Base-by-base conservation (phyloP, 2,888 invertebrate species). In the Sialis fuliginosa region DNA sequence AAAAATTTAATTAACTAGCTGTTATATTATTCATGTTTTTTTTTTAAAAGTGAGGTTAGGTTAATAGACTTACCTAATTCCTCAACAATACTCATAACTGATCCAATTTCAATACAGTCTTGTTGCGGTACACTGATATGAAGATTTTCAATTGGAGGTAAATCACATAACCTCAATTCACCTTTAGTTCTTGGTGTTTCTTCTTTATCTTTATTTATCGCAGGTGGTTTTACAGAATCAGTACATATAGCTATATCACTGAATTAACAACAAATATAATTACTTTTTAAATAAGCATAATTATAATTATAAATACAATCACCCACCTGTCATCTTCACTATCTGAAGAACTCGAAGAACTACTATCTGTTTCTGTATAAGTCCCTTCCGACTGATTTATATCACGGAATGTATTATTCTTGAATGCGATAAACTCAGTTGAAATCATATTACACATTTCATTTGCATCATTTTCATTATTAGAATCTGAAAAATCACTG, bases 111-210 rank as follows among this genome's bases (percentile, higher is more conserved):
- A 47, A 75, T 70, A 54, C 83, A 83, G 52, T 86, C 75, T 50
- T 80, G 75, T 55, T 81, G 77, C 0, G 81, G 77, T n/a, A 88
- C 77, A 48, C 77, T 78, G 51, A 90, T 85, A 54, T 79, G 74
- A 31, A 89, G 69, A 57, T 88, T 82, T 60, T 88, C 79, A 48
- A 90, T 83, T 0, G 84, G 86, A 1, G 88, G 88, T 49, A 89
- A 66, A 57, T 87, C 81, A 48, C 81, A 78, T 5, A 83, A 62
- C 2, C 62, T 64, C 12, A 77, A 55, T 57, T 82, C 81, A 12
- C 75, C 77, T 49, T 66, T 68, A 1, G 56, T 58, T 46, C 46
- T 33, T 7, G 40, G 39, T 10, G 10, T 33, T 8, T 10, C 8
- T 6, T 42, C 22, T 42, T 42, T 42, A 8, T 30, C 6, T 13